Conservation (phyloP, 1,140 invertebrate species). For the Cydia pomonella region DNA sequence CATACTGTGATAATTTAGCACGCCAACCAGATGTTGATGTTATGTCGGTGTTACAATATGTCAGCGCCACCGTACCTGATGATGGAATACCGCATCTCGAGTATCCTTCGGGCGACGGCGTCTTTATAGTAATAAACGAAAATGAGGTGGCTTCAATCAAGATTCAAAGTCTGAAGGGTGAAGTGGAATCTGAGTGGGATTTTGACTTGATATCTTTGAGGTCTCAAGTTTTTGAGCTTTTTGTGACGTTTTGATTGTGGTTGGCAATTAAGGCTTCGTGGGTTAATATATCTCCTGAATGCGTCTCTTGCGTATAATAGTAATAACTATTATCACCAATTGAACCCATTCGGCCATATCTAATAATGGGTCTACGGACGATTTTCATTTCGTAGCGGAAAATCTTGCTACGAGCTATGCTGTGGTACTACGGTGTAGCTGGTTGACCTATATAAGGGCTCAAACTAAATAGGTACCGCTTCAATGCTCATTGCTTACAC, state of each 20-base stretch:
- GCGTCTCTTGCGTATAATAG: too few species aligned
- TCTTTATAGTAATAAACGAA: conserved; percentile 26
- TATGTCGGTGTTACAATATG: conserved; percentile 27
- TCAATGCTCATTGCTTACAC: conserved; percentile 5
- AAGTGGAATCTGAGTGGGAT: conserved; percentile 9
- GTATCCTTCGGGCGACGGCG: conserved; percentile 56
- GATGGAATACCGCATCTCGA: conserved; percentile 69
- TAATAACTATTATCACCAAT: too few species aligned
- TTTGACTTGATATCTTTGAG: conserved; percentile 16
- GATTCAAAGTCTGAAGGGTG: conserved; percentile 15
- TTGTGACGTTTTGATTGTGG: too few species aligned
- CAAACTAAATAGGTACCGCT: not conserved
- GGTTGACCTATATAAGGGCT: not conserved
- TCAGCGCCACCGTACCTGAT: conserved; percentile 52
- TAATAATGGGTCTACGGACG: too few species aligned
- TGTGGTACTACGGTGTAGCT: not conserved
- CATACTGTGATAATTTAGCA: not conserved
- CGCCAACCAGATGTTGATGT: conserved; percentile 19
- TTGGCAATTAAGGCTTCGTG: too few species aligned
- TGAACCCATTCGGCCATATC: too few species aligned
- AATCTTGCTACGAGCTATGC: not conserved
- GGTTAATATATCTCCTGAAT: too few species aligned
- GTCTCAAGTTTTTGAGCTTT: not conserved
- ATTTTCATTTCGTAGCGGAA: not conserved
- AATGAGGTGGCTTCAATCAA: conserved; percentile 20